Conservation (phyloP, 2,113 vertebrate genomes). For the Corythornis madagascariensis region DNA sequence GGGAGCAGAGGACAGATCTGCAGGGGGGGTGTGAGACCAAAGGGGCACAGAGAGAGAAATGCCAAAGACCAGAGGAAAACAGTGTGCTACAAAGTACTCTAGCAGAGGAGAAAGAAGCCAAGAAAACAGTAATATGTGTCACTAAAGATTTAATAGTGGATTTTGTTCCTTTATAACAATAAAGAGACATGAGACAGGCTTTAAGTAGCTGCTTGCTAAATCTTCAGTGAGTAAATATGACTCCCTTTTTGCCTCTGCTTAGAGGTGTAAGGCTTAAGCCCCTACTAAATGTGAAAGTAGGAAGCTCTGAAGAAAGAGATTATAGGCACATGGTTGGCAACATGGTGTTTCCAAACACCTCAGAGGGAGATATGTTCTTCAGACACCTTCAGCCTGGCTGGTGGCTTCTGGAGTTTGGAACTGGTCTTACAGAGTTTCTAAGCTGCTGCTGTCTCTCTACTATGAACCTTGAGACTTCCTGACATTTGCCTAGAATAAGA, state of each 20-base stretch:
- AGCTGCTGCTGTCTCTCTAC: background rate
- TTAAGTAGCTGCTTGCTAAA: background rate
- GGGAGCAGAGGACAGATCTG: background rate
- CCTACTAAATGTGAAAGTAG: background rate
- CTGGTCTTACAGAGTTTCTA: background rate
- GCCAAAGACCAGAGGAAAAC: fast-evolving
- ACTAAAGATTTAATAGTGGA: background rate
- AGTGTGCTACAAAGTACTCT: background rate
- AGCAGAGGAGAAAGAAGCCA: background rate
- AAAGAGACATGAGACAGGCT: background rate
- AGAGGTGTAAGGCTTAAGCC: background rate
- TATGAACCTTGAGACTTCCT: background rate
- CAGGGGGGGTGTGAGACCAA: fast-evolving
- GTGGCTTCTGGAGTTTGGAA: background rate
- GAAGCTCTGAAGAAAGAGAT: background rate
- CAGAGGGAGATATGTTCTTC: background rate
- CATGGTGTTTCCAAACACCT: background rate
- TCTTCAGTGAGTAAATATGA: background rate
- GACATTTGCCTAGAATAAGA: background rate
- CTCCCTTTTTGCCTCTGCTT: background rate
- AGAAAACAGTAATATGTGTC: background rate
- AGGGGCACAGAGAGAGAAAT: background rate
- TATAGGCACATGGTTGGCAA: fast-evolving
- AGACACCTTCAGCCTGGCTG: background rate
- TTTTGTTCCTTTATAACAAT: background rate